These are phyloP conservation scores for Neodiprion lecontei DNA, from an alignment of 1,140 invertebrate species.

Conservation along the genomic window DNA sequence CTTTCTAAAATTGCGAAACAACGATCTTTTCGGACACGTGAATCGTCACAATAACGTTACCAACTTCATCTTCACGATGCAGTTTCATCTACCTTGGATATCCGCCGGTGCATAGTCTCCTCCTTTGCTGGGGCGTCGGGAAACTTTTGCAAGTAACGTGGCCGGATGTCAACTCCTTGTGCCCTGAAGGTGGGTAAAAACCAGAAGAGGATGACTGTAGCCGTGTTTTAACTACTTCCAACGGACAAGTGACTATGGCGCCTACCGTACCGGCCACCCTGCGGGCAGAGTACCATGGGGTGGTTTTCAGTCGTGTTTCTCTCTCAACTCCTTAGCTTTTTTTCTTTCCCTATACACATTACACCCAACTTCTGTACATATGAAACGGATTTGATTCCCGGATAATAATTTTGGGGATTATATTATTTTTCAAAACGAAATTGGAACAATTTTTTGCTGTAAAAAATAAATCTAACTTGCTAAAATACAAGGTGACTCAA, in stretches of 20 bases:
- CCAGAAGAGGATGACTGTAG: slow-evolving; percentile 89
- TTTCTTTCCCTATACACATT: neutral
- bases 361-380: too few relatives aligned
- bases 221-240: slow-evolving; percentile 98
- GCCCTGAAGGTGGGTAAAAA: slow-evolving; percentile 62
- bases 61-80: neutral
- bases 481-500: too few relatives aligned
- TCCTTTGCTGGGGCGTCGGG: slow-evolving; percentile 57
- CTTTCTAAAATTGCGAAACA: neutral
- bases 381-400: too few relatives aligned
- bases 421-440: too few relatives aligned
- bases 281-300: slow-evolving; percentile 28
- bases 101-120: slow-evolving; percentile 57
- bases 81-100: slow-evolving; percentile 46
- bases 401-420: too few relatives aligned
- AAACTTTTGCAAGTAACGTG: slow-evolving; percentile 61
- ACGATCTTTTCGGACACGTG: too few relatives aligned
- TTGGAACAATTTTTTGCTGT: too few relatives aligned
- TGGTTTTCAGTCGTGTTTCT: neutral
- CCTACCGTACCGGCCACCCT: slow-evolving; percentile 95
- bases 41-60: neutral
- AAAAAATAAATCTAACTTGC: too few relatives aligned
- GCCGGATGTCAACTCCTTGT: slow-evolving; percentile 53
- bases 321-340: neutral
- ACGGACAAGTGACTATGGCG: slow-evolving; percentile 95